A percentile compares a stretch with the other conserved stretches of the same genome.
Conservation (phyloP, 2,888 invertebrate genomes). For the Diaprepes abbreviatus region DNA sequence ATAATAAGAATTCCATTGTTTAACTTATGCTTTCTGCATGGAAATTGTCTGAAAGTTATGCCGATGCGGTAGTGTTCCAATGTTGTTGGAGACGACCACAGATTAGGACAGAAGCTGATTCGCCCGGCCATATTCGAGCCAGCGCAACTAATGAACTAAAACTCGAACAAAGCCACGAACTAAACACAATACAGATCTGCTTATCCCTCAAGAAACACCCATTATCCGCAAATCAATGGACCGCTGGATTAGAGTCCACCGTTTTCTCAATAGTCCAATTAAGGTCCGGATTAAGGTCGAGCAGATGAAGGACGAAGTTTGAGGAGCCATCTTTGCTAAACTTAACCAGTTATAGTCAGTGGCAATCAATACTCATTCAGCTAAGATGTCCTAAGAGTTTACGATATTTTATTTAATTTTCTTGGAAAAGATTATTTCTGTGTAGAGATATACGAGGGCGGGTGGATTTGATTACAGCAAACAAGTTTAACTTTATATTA, state of each 20-base stretch:
- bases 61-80: conserved; percentile 12
- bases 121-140: conserved; percentile 54
- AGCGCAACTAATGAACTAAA: conserved; percentile 63
- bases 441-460: neutral
- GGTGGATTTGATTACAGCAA: too few species aligned
- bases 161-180: conserved; percentile 65
- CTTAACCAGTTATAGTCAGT: conserved; percentile 28
- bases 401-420: neutral
- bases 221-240: conserved; percentile 67
- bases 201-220: conserved; percentile 66
- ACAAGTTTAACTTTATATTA: too few species aligned
- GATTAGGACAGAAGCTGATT: conserved; percentile 42
- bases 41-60: conserved; percentile 18
- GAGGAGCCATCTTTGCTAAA: conserved; percentile 15
- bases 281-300: conserved; percentile 60
- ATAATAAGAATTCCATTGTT: conserved; percentile 19
- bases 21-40: conserved; percentile 15
- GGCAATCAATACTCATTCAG: conserved; percentile 43
- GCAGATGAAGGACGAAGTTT: conserved; percentile 48
- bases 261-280: conserved; percentile 66
- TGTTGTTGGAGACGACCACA: conserved; percentile 32
- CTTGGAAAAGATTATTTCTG: neutral
- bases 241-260: conserved; percentile 64
- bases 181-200: conserved; percentile 67
- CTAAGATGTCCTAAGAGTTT: conserved; percentile 27